These are phyloP conservation scores for Pantherophis alleghaniensis DNA, from an alignment of 2,797 vertebrate species.

Conservation along the genomic window DNA sequence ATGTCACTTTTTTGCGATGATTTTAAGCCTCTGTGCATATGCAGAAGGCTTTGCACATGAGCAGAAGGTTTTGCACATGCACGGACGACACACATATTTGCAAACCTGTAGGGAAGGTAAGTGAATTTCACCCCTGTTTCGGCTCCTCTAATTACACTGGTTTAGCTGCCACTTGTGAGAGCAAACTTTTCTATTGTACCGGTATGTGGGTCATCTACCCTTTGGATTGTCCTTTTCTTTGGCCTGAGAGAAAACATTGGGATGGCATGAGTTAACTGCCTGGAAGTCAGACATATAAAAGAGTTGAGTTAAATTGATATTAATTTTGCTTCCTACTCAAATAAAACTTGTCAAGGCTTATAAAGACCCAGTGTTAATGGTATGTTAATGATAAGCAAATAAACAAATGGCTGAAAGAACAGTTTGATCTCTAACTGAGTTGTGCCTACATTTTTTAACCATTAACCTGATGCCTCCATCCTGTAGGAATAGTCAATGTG, in stretches of 20 bases:
- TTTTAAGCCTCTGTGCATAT: no score
- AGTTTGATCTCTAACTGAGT: not conserved
- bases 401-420: not conserved
- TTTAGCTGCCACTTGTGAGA: not conserved
- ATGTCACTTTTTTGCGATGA: no score
- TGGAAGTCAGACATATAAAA: not conserved
- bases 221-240: not conserved
- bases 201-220: not conserved
- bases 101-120: no score
- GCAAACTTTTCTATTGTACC: not conserved
- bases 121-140: not conserved
- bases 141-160: not conserved
- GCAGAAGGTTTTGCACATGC: no score
- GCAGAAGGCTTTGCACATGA: no score
- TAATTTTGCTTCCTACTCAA: not conserved
- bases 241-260: not conserved
- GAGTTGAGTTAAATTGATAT: not conserved
- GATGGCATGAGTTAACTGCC: not conserved
- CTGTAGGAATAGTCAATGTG: not conserved
- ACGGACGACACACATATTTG: no score
- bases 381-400: not conserved
- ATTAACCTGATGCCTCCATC: not conserved
- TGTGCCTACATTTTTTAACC: not conserved
- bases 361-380: not conserved
- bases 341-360: not conserved